A percentile compares a stretch with the other conserved stretches of the same genome.
These are phyloP conservation scores for Teinopalpus imperialis DNA, from an alignment of 2,888 invertebrate species.

Conservation along the genomic window DNA sequence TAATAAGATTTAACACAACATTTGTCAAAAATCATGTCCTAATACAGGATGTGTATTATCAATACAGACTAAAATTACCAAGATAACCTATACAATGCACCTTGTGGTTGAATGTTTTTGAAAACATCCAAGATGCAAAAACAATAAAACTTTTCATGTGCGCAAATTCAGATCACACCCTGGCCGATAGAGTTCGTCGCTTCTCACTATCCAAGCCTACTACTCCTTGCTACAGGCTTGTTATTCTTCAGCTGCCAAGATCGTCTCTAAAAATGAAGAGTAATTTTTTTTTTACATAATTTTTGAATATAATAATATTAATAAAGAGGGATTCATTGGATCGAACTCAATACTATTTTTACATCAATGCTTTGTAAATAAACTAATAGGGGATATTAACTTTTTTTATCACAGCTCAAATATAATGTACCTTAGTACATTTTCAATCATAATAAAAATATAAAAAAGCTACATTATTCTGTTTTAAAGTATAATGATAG, in stretches of 20 bases:
- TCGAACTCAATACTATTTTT: too few relatives aligned
- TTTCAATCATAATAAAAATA: too few relatives aligned
- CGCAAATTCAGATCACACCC: not conserved
- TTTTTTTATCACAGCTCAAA: too few relatives aligned
- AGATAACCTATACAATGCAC: constrained; percentile 29
- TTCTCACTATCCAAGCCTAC: not conserved
- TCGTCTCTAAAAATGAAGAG: too few relatives aligned
- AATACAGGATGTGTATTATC: constrained; percentile 29
- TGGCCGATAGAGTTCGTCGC: not conserved
- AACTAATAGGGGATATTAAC: too few relatives aligned
- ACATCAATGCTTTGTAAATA: too few relatives aligned
- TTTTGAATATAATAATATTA: too few relatives aligned
- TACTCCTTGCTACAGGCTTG: not conserved
- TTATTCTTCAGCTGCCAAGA: constrained; percentile 6
- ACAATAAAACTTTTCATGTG: constrained; percentile 20
- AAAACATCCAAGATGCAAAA: constrained; percentile 25
- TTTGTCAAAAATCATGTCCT: constrained; percentile 32
- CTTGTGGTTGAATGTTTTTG: constrained; percentile 31
- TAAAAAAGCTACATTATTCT: too few relatives aligned
- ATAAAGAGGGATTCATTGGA: too few relatives aligned
- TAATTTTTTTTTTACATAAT: too few relatives aligned
- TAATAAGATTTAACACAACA: constrained; percentile 34
- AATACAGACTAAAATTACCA: constrained; percentile 29
- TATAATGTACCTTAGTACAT: too few relatives aligned
- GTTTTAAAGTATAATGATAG: too few relatives aligned